Percentiles rank a stretch among this genome's conserved stretches.
These are phyloP conservation scores for Prionace glauca DNA, from an alignment of 2,797 vertebrate genomes.

Conservation along the genomic window DNA sequence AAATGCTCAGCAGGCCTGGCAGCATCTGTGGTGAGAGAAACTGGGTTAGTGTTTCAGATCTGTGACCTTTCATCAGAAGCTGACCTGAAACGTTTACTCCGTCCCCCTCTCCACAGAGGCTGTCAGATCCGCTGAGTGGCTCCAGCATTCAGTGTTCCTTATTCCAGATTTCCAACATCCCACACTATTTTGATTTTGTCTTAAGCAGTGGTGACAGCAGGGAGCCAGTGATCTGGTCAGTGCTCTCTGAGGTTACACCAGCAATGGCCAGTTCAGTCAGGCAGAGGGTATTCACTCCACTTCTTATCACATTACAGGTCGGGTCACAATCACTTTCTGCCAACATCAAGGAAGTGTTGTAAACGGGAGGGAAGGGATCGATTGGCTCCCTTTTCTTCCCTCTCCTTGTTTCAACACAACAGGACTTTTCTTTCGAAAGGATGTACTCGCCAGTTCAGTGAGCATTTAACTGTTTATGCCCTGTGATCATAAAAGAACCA, in stretches of 20 bases:
- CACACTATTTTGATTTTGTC: not conserved
- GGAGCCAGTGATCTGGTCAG: not conserved
- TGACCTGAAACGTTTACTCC: too few relatives aligned
- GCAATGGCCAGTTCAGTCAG: too few relatives aligned
- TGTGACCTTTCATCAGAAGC: not conserved
- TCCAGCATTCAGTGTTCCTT: not conserved
- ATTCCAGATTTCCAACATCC: not conserved
- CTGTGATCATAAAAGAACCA: too few relatives aligned
- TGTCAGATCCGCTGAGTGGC: not conserved
- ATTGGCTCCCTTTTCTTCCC: too few relatives aligned
- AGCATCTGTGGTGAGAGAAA: not conserved
- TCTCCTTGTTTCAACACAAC: too few relatives aligned
- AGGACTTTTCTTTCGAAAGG: too few relatives aligned
- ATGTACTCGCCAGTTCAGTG: too few relatives aligned
- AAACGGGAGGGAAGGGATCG: too few relatives aligned
- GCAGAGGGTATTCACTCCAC: not conserved
- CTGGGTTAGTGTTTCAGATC: not conserved
- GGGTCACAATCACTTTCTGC: not conserved
- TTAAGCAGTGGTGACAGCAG: not conserved
- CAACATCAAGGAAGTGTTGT: not conserved
- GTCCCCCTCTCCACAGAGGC: not conserved
- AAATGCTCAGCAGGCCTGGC: not conserved
- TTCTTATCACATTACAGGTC: not conserved
- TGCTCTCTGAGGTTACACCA: too few relatives aligned
- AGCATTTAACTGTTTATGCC: too few relatives aligned